These are phyloP conservation scores for Campylomormyrus numenius DNA, from an alignment of 2,113 vertebrate species.

Conservation along the genomic window DNA sequence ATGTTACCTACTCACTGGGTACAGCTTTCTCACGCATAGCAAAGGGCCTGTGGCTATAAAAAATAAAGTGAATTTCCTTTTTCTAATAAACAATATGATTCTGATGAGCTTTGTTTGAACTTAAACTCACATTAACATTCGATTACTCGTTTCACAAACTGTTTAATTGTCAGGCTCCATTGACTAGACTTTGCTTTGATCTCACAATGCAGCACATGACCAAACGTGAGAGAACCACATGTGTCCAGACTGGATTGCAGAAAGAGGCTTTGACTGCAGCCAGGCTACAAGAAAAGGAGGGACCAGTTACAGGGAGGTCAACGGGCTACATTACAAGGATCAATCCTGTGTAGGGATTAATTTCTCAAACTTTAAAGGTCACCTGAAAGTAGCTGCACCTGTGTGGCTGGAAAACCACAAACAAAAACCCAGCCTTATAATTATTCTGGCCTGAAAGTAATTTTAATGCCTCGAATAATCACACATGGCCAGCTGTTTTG, in stretches of 20 bases:
- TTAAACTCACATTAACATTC: background rate
- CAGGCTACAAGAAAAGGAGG: background rate
- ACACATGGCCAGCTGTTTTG: background rate
- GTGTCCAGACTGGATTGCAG: background rate
- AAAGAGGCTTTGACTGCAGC: background rate
- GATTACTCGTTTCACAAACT: background rate
- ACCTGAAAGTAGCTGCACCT: background rate
- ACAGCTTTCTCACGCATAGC: background rate
- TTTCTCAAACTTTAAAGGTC: background rate
- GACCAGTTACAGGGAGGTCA: background rate
- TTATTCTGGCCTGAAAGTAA: background rate
- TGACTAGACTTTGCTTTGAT: background rate
- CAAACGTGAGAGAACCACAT: background rate
- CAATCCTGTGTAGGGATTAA: background rate
- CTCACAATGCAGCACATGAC: background rate
- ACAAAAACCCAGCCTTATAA: background rate
- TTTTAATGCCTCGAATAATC: background rate
- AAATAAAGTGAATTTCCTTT: background rate
- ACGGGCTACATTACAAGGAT: background rate
- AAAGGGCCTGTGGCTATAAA: background rate
- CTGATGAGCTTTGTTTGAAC: background rate
- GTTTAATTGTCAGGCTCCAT: background rate
- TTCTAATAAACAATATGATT: background rate
- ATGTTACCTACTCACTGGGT: background rate
- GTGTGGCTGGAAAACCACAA: background rate